Percentiles rank a stretch among this genome's conserved stretches.
Evolutionary conservation across 2,888 invertebrate genomes (phyloP).

Genomic region (Myopa testacea): DNA sequence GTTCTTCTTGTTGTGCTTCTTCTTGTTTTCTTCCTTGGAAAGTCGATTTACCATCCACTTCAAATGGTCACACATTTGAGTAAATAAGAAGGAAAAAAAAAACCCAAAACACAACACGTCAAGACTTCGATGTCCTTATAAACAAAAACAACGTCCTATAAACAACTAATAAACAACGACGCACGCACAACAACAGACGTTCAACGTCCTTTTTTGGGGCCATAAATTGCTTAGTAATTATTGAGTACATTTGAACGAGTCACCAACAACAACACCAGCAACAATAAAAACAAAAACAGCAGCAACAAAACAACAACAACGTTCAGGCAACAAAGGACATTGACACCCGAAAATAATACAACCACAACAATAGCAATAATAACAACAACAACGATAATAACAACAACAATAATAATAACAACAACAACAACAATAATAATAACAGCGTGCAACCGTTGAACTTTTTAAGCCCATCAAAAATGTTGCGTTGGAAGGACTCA

Average conservation of each 20-base stretch:
- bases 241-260: constrained; percentile 52
- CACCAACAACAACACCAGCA: constrained; percentile 6
- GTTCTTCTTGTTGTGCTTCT: neutral
- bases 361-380: neutral
- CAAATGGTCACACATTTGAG: neutral
- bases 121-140: neutral
- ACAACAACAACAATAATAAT: too few relatives aligned
- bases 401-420: constrained; percentile 5
- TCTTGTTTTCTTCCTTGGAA: neutral
- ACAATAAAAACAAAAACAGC: neutral
- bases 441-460: too few relatives aligned
- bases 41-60: too few relatives aligned
- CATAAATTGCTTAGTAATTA: constrained; percentile 59
- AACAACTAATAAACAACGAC: neutral
- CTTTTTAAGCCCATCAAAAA: neutral
- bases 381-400: too few relatives aligned
- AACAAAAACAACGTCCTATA: neutral
- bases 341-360: constrained; percentile 57
- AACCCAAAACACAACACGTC: constrained; percentile 14
- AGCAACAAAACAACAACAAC: constrained; percentile 8
- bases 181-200: constrained; percentile 52
- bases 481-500: neutral
- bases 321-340: constrained; percentile 54
- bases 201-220: constrained; percentile 59
- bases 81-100: constrained; percentile 11